Evolutionary conservation across 2,113 vertebrate species (phyloP), one percentile per base, ranked within the genome.

Genomic region (Hyperopisus bebe): DNA sequence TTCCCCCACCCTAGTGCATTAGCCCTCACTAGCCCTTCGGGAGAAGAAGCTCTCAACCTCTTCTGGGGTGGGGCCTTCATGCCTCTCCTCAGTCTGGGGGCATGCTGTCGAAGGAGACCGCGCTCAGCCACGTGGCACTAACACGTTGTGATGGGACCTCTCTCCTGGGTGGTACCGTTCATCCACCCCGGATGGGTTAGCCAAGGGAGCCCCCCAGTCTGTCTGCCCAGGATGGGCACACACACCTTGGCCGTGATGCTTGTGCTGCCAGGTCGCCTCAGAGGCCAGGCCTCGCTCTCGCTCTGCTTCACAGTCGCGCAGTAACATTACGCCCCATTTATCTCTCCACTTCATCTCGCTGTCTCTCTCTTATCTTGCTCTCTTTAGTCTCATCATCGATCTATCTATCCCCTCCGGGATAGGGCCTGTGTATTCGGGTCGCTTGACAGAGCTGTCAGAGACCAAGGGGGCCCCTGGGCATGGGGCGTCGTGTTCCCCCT

Each of bases 131-230:
- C 13, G 11, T 50, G 85, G 31, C 27, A 15, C 92, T 96, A 95
- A 97, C 96, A 95, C 94, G 91, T 95, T 93, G 95, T 95, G 95
- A 96, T 95, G 95, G 94, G 94, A 21, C 90, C 93, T 93, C 94
- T 13, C 70, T 92, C 94, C 94, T 94, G 88, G 93, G 93, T 93
- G 92, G 15, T 27, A 7, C 85, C 85, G 35, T 51, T 91, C 93
- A 93, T 92, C 93, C 92, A 94, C 95, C 92, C 62, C 47, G 0
- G 70, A 82, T 39, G 44, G 7, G 88, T 83, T n/a, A 15, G 66
- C 19, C 9, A 5, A 89, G 47, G 48, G 51, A 3, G 39, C 62
- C 58, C 39, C 44, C 62, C 87, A 11, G 21, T 46, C 24, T 46
- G 9, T 17, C 87, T 84, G 42, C 42, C 9, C 80, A 46, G 39